These are phyloP conservation scores for Nephrotoma guestfalica DNA, from an alignment of 2,888 invertebrate species.

Conservation along the genomic window DNA sequence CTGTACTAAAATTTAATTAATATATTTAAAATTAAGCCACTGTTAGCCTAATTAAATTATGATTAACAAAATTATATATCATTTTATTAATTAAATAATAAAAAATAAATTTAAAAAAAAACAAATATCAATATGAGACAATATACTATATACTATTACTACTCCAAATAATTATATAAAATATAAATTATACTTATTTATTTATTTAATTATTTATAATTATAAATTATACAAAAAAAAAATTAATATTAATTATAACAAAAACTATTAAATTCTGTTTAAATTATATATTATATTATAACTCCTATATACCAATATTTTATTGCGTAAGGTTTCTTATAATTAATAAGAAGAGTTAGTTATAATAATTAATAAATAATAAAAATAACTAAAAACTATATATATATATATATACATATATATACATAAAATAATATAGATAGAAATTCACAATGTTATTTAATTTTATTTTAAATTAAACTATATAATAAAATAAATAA, in stretches of 20 bases:
- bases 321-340: background rate
- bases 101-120: background rate
- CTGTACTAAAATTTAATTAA: background rate
- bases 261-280: background rate
- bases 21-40: background rate
- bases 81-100: background rate
- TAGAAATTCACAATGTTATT: background rate
- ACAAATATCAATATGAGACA: background rate
- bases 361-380: background rate
- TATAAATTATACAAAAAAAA: background rate
- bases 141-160: background rate
- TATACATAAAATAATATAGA: background rate
- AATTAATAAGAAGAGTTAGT: background rate
- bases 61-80: background rate
- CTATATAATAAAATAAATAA: background rate
- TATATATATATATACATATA: background rate
- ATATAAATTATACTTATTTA: background rate
- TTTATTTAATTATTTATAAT: background rate
- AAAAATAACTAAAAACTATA: background rate
- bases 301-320: background rate
- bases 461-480: background rate
- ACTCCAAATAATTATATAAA: background rate
- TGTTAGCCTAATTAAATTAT: background rate
- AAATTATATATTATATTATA: background rate
- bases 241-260: background rate